Percentiles rank a stretch among this genome's conserved stretches.
These are phyloP conservation scores for Gibbula magus DNA, from an alignment of 2,888 invertebrate species.

Conservation along the genomic window DNA sequence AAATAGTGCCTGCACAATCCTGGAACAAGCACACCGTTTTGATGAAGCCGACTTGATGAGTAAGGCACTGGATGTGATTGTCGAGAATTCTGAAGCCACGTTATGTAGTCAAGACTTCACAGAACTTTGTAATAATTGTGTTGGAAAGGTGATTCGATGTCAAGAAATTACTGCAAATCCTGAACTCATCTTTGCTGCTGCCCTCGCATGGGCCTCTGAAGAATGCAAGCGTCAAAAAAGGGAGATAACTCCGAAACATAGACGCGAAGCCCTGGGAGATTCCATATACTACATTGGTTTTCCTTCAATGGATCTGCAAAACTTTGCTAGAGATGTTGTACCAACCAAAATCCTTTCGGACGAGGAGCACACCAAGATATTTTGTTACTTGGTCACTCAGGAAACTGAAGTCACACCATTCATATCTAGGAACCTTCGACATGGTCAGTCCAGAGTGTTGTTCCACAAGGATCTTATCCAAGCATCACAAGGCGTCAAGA, in stretches of 20 bases:
- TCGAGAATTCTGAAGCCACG: neutral
- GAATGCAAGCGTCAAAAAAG: neutral
- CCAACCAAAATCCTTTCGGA: neutral
- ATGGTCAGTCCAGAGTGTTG: too few relatives aligned
- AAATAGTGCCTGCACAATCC: neutral
- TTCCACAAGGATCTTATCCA: too few relatives aligned
- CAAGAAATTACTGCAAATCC: neutral
- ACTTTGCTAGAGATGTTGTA: neutral
- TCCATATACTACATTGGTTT: neutral
- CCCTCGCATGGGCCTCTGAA: neutral
- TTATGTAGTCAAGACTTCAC: neutral
- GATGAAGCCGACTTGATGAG: slow-evolving; percentile 2
- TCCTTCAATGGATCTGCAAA: neutral
- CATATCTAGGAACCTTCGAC: neutral
- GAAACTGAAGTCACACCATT: neutral
- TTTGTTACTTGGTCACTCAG: neutral
- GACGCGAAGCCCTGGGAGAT: neutral
- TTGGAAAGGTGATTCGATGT: neutral
- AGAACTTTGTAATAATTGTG: neutral
- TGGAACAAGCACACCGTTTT: neutral
- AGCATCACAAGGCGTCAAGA: too few relatives aligned
- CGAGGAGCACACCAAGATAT: neutral
- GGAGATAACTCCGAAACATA: neutral
- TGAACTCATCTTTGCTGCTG: neutral
- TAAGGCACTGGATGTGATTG: neutral